A percentile compares a stretch with the other conserved stretches of the same genome.
Conservation (phyloP, 2,113 vertebrate genomes). For the Paratilapia polleni region DNA sequence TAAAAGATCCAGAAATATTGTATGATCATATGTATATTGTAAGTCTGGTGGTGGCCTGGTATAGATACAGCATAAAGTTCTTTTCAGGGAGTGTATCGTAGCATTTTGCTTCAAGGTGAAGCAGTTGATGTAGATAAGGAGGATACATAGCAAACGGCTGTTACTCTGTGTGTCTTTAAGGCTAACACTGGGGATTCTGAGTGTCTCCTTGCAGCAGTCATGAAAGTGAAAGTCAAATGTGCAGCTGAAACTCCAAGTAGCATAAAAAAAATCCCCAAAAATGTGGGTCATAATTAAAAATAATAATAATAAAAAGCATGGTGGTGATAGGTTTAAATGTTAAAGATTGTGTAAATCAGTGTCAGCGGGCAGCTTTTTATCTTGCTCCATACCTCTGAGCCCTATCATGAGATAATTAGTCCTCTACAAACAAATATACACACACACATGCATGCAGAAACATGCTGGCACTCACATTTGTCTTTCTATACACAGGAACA, state of each 20-base stretch:
- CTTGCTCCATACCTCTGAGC: slow-evolving; percentile 67
- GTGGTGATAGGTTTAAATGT: slow-evolving; percentile 3
- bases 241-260: slow-evolving; percentile 42
- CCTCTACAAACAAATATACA: slow-evolving; percentile 50
- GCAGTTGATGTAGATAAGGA: slow-evolving; percentile 10
- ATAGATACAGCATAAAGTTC: neutral
- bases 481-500: slow-evolving; percentile 53
- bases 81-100: slow-evolving; percentile 20
- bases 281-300: neutral
- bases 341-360: slow-evolving; percentile 33
- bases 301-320: neutral
- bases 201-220: slow-evolving; percentile 5
- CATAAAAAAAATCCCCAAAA: neutral
- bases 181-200: neutral
- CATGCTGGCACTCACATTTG: slow-evolving; percentile 63
- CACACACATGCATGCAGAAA: slow-evolving; percentile 57
- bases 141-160: slow-evolving; percentile 26
- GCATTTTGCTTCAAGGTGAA: slow-evolving; percentile 43
- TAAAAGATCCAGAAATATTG: slow-evolving; percentile 20
- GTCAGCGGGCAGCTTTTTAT: slow-evolving; percentile 55
- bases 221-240: slow-evolving; percentile 36
- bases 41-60: neutral
- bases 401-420: slow-evolving; percentile 54
- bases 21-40: neutral
- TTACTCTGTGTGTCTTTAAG: slow-evolving; percentile 13